phyloP scores from a whole-genome alignment of 1,140 invertebrate genomes.

The Atta cephalotes region DNA sequence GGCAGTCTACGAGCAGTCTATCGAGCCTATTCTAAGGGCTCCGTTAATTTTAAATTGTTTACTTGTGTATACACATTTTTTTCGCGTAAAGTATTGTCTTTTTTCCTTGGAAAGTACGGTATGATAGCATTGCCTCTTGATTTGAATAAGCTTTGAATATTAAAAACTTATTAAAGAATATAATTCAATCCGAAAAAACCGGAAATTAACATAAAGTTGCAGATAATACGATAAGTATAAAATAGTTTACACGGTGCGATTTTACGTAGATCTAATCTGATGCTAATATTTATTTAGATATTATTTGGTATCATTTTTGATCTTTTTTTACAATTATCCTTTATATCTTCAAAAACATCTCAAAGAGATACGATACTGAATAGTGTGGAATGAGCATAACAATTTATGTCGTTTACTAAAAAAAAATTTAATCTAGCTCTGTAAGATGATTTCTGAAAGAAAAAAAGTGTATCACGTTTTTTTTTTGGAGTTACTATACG shows the following conservation, averaged over 20 bases:
- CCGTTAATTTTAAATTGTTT: slow-evolving; percentile 21
- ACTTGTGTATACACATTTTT: not conserved
- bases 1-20: slow-evolving; percentile 70
- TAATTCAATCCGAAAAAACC: not conserved
- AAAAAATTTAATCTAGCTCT: slow-evolving; percentile 18
- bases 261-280: not conserved
- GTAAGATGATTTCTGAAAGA: slow-evolving; percentile 2
- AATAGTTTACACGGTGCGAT: not conserved
- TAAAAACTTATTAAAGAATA: not conserved
- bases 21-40: slow-evolving; percentile 58
- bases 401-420: slow-evolving; percentile 13
- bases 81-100: slow-evolving; percentile 73
- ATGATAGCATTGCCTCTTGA: slow-evolving; percentile 81
- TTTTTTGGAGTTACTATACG: not conserved
- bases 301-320: slow-evolving; percentile 41
- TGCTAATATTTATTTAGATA: not conserved
- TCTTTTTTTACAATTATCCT: slow-evolving; percentile 16
- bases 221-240: not conserved
- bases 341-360: slow-evolving; percentile 25
- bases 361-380: not conserved
- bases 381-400: not conserved
- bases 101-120: slow-evolving; percentile 80
- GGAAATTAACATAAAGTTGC: slow-evolving; percentile 10
- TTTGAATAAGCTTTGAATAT: not conserved
- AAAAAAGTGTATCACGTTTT: slow-evolving; percentile 12